A percentile compares a stretch with the other conserved stretches of the same genome.
phyloP scores from a whole-genome alignment of 1,140 invertebrate genomes.

The Trachymyrmex septentrionalis region DNA sequence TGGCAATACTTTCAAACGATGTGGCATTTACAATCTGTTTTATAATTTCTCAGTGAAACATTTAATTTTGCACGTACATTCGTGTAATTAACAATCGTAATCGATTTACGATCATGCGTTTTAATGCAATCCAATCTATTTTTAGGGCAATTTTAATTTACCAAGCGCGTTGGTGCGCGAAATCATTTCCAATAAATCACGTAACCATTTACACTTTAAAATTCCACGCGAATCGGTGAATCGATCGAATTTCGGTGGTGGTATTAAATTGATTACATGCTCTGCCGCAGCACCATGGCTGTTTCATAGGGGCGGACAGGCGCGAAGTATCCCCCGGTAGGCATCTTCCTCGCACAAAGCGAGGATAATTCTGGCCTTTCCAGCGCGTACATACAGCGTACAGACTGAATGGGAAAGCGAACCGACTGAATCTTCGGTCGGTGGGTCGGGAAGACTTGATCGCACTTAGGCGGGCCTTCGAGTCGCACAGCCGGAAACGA shows the following conservation, averaged over 20 bases:
- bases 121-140: constrained; percentile 25
- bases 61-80: constrained; percentile 17
- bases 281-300: constrained; percentile 28
- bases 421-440: constrained; percentile 42
- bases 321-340: constrained; percentile 33
- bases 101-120: constrained; percentile 18
- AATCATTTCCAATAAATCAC: constrained; percentile 45
- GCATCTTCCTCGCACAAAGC: constrained; percentile 49
- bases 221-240: constrained; percentile 19
- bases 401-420: constrained; percentile 47
- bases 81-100: not conserved
- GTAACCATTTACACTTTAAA: constrained; percentile 27
- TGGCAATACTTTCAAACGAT: not conserved
- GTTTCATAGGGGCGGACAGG: not conserved
- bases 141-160: constrained; percentile 40
- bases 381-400: not conserved
- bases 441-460: constrained; percentile 54
- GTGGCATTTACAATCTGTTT: not conserved
- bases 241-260: constrained; percentile 53
- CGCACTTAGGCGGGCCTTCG: constrained; percentile 41
- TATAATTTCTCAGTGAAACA: constrained; percentile 20
- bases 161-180: constrained; percentile 23
- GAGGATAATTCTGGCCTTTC: constrained; percentile 59
- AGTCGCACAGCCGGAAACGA: constrained; percentile 66
- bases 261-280: constrained; percentile 56